These are phyloP conservation scores for Melinaea menophilus DNA, from an alignment of 2,888 invertebrate species.

Conservation along the genomic window DNA sequence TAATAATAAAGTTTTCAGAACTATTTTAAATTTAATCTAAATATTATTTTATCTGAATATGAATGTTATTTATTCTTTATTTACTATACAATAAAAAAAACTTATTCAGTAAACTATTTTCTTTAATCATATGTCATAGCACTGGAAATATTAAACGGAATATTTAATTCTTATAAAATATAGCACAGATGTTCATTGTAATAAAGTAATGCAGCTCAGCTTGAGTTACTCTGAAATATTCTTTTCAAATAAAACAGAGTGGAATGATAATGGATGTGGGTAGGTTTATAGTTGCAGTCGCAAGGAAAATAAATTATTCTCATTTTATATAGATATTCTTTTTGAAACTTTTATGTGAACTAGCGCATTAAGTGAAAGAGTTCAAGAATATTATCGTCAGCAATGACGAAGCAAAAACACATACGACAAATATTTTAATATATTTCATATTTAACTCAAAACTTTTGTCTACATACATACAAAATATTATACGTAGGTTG, in stretches of 20 bases:
- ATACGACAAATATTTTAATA: too few relatives aligned
- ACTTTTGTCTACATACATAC: too few relatives aligned
- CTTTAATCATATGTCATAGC: too few relatives aligned
- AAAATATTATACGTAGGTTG: too few relatives aligned
- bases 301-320: slow-evolving; percentile 27
- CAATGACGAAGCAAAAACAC: too few relatives aligned
- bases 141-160: too few relatives aligned
- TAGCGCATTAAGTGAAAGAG: background rate
- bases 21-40: too few relatives aligned
- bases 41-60: too few relatives aligned
- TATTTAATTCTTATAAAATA: background rate
- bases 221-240: slow-evolving; percentile 19
- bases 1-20: too few relatives aligned
- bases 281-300: slow-evolving; percentile 34
- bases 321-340: slow-evolving; percentile 32
- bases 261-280: slow-evolving; percentile 38
- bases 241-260: slow-evolving; percentile 31
- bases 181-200: background rate
- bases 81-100: background rate
- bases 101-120: background rate
- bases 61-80: background rate
- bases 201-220: slow-evolving; percentile 2
- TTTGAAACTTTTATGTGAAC: slow-evolving; percentile 18
- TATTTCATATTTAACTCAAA: too few relatives aligned
- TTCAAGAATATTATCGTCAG: too few relatives aligned